phyloP scores from a whole-genome alignment of 2,888 invertebrate species.

The Plagodis pulveraria region DNA sequence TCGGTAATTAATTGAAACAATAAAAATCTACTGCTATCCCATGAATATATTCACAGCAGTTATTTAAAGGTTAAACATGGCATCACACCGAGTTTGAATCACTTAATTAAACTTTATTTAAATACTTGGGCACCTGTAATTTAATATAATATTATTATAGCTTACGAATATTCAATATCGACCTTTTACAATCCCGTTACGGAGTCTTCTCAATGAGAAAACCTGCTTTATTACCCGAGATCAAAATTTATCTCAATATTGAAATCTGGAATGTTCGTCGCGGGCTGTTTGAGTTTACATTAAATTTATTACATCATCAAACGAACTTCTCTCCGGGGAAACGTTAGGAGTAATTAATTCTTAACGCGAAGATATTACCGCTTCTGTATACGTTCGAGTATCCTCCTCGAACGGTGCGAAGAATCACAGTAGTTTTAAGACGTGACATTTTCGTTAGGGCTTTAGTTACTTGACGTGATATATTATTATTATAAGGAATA shows the following conservation, averaged over 20 bases:
- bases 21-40: no score
- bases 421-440: constrained; percentile 15
- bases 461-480: no score
- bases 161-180: constrained; percentile 1
- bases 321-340: constrained; percentile 29
- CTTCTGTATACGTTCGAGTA: no score
- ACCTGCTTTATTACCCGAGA: constrained; percentile 28
- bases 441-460: constrained; percentile 5
- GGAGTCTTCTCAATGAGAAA: constrained; percentile 19
- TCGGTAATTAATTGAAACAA: no score
- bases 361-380: constrained; percentile 30
- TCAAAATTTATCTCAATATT: constrained; percentile 35
- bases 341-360: constrained; percentile 32
- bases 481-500: background rate
- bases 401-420: background rate
- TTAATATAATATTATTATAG: constrained; percentile 1
- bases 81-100: no score
- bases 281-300: constrained; percentile 32
- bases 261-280: constrained; percentile 33
- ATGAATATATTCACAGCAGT: no score
- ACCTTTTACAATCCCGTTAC: background rate
- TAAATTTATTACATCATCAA: constrained; percentile 38
- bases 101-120: background rate
- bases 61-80: background rate
- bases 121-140: background rate